These are phyloP conservation scores for Formicarius rufipectus DNA, from an alignment of 2,113 vertebrate genomes.

Conservation along the genomic window DNA sequence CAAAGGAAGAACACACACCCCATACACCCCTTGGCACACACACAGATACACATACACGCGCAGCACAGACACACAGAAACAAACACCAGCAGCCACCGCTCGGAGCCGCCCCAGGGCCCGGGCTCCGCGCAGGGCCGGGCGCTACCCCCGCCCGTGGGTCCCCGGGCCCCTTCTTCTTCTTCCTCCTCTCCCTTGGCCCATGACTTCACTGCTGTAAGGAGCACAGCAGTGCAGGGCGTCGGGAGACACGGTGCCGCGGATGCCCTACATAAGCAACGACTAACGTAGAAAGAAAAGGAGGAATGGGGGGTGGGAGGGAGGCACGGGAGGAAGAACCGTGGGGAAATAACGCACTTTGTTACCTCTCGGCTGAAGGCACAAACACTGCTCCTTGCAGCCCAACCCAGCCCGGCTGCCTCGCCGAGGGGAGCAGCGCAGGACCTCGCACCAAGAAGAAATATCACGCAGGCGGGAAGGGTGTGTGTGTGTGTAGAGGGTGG, in stretches of 20 bases:
- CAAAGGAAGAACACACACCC: conserved; percentile 9
- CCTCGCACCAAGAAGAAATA: conserved; percentile 2
- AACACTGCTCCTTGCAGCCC: neutral
- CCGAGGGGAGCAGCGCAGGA: neutral
- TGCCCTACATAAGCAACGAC: conserved; percentile 73
- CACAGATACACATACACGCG: neutral
- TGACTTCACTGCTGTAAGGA: conserved; percentile 64
- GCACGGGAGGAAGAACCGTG: neutral
- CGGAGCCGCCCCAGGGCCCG: conserved; percentile 18
- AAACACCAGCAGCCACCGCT: neutral
- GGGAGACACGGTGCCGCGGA: conserved; percentile 40
- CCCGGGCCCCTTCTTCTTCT: neutral
- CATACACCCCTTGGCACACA: neutral
- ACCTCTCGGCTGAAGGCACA: conserved; percentile 2
- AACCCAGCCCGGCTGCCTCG: neutral
- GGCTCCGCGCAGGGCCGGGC: neutral
- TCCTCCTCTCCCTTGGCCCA: neutral
- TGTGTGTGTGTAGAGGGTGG: neutral
- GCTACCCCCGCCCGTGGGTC: neutral
- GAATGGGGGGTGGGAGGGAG: neutral
- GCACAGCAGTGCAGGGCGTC: conserved; percentile 24
- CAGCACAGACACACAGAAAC: neutral
- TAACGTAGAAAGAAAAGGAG: conserved; percentile 14
- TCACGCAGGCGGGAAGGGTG: neutral
- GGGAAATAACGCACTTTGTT: conserved; percentile 17